Evolutionary conservation across 1,140 invertebrate genomes (phyloP), one percentile per base, ranked within the genome.

Genomic region (Phthorimaea operculella): DNA sequence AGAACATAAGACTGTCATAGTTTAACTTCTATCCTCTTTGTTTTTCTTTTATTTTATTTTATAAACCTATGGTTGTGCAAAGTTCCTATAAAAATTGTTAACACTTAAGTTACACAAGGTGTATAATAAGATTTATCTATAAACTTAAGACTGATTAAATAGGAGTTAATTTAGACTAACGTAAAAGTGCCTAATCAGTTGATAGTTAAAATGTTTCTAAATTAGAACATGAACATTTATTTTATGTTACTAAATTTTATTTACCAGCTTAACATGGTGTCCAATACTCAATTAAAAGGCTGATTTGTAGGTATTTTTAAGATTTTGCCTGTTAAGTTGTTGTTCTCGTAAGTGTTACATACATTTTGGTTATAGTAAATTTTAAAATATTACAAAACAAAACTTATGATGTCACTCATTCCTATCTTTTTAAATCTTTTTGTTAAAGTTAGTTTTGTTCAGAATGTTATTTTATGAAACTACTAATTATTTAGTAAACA

Each of bases 1-100:
- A 17, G 67, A 84, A 16, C 63, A 70, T 33, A 74, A 67, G 63
- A 57, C 73, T 60, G 62, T 70, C 55, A 72, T 61, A 53, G 68
- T 80, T 62, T 80, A 68, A 66, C 4, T 45, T 17, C 11, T 47
- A 47, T n/a, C 33, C 0, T 36, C 16, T 21, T 18, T 15, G 11
- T 16, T 52, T n/a, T 52, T 2, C 16, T 33, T 44, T 39, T 47
- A 9, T 47, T 47, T 47, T 5, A 15, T 47, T 47, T n/a, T 47
- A 47, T 14, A 15, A 47, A 47, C 15, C 44, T 47, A 47, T 14
- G 36, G 36, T 39, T 39, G 36, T 39, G 44, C 16, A 11, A 14
- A 9, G 16, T 47, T 15, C 14, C 15, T 16, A 47, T 16, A 8
- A n/a, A n/a, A 47, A 47, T 47, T 15, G 44, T 47, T 17, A 47